Evolutionary conservation across 2,797 vertebrate genomes (phyloP), one percentile per base, ranked within the genome.

Genomic region (Tokudaia muenninki): DNA sequence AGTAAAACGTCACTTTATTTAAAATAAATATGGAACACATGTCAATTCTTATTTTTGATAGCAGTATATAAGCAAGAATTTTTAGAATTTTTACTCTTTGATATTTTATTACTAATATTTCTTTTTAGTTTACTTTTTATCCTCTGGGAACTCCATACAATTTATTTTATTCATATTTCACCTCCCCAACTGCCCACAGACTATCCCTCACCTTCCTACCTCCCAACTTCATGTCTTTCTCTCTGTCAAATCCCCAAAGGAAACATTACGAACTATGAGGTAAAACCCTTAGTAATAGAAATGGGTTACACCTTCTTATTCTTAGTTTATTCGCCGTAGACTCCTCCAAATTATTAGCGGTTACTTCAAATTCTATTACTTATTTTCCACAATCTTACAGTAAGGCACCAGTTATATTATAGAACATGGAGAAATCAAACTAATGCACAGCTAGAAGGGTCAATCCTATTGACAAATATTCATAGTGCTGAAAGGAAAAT

Each of bases 1-100:
- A 88, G 52, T 88, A 78, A 94, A 26, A 50, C 92, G 81, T 83
- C 24, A 55, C 74, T 86, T 95, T 72, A 55, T 55, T 52, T 87
- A 55, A 29, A n/a, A 50, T 92, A 87, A 95, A 87, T 52, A 55
- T 72, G 22, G 50, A 52, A 44, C 82, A 70, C n/a, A 75, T 70
- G 0, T 84, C 79, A n/a, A 81, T 94, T 67, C 75, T 65, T 83
- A 92, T 94, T 95, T 97, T 70, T 95, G 61, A 78, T 83, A 11
- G 19, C 86, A 57, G 9, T 91, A 22, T 93, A 17, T 79, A 94
- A 96, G 29, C 17, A 47, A 47, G 50, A n/a, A 70, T 26, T 87
- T 87, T 70, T 19, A 86, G 22, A 50, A 34, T 6, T 65, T 65
- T 47, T n/a, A 86, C 50, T 86, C 61, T 67, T 67, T 67, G 6